A percentile compares a stretch with the other conserved stretches of the same genome.
Conservation (phyloP, 2,888 invertebrate genomes). For the Vesta saturnalis region DNA sequence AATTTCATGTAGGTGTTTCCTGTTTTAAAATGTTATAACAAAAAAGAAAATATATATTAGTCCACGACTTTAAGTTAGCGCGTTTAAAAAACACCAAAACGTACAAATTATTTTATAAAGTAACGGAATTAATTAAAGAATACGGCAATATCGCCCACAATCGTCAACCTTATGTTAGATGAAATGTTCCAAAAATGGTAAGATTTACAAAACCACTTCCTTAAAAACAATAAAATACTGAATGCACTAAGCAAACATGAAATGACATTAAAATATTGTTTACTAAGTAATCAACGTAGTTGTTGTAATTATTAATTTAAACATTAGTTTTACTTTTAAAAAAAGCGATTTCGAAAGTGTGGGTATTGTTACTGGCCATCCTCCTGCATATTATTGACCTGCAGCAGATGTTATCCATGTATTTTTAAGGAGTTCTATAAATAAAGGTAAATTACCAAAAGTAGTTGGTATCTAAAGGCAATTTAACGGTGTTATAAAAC, state of each 20-base stretch:
- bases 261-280: background rate
- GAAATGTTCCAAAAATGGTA: constrained; percentile 11
- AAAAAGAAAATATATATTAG: background rate
- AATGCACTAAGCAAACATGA: background rate
- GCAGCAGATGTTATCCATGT: background rate
- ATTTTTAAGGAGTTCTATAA: too few species aligned
- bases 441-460: background rate
- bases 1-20: constrained; percentile 5
- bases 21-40: constrained; percentile 9
- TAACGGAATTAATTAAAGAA: constrained; percentile 14
- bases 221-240: background rate
- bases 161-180: constrained; percentile 4
- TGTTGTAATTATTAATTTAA: background rate
- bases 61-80: background rate
- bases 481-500: background rate
- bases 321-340: background rate
- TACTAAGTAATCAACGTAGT: background rate
- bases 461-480: background rate
- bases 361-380: too few species aligned
- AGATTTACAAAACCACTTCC: constrained; percentile 3
- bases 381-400: too few species aligned
- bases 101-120: background rate
- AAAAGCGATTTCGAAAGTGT: too few species aligned
- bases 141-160: constrained; percentile 11
- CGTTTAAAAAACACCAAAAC: background rate